A percentile compares a stretch with the other conserved stretches of the same genome.
phyloP scores from a whole-genome alignment of 2,797 vertebrate genomes.

The Epinephelus malabaricus region DNA sequence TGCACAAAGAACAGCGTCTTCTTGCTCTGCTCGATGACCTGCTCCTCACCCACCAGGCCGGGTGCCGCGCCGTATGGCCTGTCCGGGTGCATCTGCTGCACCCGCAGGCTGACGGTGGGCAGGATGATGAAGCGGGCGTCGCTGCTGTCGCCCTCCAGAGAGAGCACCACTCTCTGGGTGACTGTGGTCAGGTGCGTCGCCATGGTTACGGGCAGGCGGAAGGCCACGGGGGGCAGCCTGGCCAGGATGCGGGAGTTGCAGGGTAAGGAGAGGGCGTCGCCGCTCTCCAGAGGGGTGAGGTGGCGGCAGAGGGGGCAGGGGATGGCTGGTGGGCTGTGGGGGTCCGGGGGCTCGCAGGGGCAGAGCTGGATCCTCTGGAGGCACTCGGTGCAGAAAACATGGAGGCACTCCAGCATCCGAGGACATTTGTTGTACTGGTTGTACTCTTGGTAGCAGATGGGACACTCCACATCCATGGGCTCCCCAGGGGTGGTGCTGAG shows the following conservation, averaged over 20 bases:
- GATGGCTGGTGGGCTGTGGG: slow-evolving; percentile 68
- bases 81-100: slow-evolving; percentile 85
- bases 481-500: slow-evolving; percentile 57
- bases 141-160: slow-evolving; percentile 77
- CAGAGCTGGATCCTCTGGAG: slow-evolving; percentile 85
- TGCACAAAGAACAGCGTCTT: slow-evolving; percentile 81
- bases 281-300: slow-evolving; percentile 78
- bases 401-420: slow-evolving; percentile 86
- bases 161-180: slow-evolving; percentile 85
- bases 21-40: slow-evolving; percentile 74
- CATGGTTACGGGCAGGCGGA: slow-evolving; percentile 65
- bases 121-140: slow-evolving; percentile 85
- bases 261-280: slow-evolving; percentile 80
- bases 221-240: slow-evolving; percentile 70
- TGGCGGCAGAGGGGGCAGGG: slow-evolving; percentile 88
- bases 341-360: slow-evolving; percentile 52
- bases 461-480: slow-evolving; percentile 84
- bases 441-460: slow-evolving; percentile 89
- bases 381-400: slow-evolving; percentile 88
- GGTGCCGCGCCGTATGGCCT: slow-evolving; percentile 33
- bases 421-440: slow-evolving; percentile 85
- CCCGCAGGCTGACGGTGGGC: slow-evolving; percentile 87
- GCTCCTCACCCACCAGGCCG: slow-evolving; percentile 63
- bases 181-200: slow-evolving; percentile 71
- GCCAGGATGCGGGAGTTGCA: slow-evolving; percentile 82